Evolutionary conservation across 2,113 vertebrate genomes (phyloP).

Genomic region (Bostrychus sinensis): DNA sequence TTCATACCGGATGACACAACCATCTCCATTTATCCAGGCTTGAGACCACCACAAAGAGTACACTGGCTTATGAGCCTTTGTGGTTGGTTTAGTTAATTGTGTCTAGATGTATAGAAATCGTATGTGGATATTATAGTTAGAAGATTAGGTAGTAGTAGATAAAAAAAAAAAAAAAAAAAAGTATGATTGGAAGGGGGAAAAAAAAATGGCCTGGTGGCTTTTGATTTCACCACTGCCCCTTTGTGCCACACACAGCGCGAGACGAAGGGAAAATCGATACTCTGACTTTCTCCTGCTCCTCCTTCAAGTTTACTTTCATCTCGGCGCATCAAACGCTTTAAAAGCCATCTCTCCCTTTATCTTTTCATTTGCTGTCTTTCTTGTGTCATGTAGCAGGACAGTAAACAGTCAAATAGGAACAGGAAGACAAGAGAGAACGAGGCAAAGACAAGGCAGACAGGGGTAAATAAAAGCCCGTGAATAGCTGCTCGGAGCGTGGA

Average conservation of each 20-base stretch:
- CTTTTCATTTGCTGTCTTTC: constrained; percentile 20
- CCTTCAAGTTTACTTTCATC: constrained; percentile 36
- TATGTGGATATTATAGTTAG: background rate
- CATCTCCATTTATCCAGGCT: no score
- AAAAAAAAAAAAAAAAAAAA: constrained; percentile 1
- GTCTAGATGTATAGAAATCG: background rate
- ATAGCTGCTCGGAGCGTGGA: constrained; percentile 61
- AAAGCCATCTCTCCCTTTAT: constrained; percentile 1
- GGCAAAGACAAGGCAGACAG: constrained; percentile 28
- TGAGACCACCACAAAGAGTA: no score
- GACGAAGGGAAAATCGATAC: constrained; percentile 36
- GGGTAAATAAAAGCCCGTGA: constrained; percentile 63
- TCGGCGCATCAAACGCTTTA: constrained; percentile 17
- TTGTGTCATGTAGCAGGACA: constrained; percentile 14
- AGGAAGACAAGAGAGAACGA: constrained; percentile 5
- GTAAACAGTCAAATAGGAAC: constrained; percentile 32
- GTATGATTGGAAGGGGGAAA: constrained; percentile 13
- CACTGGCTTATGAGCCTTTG: no score
- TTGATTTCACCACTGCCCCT: constrained; percentile 22
- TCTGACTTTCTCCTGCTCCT: constrained; percentile 41
- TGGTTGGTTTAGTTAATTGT: background rate
- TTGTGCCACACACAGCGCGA: constrained; percentile 40
- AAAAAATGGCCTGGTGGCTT: constrained; percentile 21
- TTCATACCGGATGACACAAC: no score
- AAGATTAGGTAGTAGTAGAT: background rate